phyloP scores from a whole-genome alignment of 30 jellyfish, hydroid and myxozoan genomes.

The Turritopsis rubra region DNA sequence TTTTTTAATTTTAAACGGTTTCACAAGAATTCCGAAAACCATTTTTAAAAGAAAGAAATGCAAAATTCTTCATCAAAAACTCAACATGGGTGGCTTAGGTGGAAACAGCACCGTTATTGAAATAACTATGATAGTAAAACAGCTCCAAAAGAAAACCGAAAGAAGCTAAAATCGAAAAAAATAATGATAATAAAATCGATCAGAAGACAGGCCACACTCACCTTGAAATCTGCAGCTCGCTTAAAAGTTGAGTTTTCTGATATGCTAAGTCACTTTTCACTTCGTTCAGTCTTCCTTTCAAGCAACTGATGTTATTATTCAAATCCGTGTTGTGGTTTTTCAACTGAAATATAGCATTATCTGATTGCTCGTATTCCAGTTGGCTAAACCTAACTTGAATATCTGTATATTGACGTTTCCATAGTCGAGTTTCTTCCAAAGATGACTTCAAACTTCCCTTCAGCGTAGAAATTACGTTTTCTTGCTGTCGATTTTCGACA shows the following conservation, averaged over 20 bases:
- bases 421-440: not conserved
- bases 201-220: not conserved
- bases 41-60: too few relatives aligned
- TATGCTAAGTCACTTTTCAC: not conserved
- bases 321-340: not conserved
- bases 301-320: not conserved
- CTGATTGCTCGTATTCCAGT: not conserved
- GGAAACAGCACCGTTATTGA: too few relatives aligned
- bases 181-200: too few relatives aligned
- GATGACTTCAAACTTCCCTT: not conserved
- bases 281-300: not conserved
- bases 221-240: not conserved
- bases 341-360: not conserved
- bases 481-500: not conserved
- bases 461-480: not conserved
- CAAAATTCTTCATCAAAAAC: too few relatives aligned
- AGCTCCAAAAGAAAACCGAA: too few relatives aligned
- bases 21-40: too few relatives aligned
- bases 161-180: too few relatives aligned
- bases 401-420: not conserved
- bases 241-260: not conserved
- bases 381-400: not conserved
- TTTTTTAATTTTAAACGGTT: too few relatives aligned
- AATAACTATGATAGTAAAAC: too few relatives aligned
- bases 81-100: too few relatives aligned